These are phyloP conservation scores for Hipparchia sbordonii DNA, from an alignment of 2,888 invertebrate genomes.

Conservation along the genomic window DNA sequence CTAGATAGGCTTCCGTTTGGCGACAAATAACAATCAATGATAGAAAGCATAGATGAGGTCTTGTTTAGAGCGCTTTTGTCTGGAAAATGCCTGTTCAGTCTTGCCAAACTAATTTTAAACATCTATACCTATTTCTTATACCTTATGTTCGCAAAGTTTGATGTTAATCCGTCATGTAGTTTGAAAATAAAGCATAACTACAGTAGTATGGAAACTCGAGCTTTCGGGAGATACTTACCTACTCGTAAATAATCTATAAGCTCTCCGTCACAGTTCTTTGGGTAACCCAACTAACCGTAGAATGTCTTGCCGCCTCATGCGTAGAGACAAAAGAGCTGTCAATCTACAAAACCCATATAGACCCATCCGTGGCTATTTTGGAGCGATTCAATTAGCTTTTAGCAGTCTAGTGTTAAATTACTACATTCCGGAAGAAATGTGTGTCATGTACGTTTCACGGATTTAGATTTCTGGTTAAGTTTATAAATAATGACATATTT, in stretches of 20 bases:
- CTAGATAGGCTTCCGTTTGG: too few relatives aligned
- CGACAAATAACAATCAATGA: too few relatives aligned
- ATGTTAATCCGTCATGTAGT: too few relatives aligned
- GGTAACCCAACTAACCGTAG: constrained; percentile 22
- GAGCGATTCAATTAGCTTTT: constrained; percentile 61
- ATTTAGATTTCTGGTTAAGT: constrained; percentile 4
- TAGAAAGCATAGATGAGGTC: too few relatives aligned
- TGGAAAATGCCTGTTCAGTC: too few relatives aligned
- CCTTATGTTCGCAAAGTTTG: too few relatives aligned
- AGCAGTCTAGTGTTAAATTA: constrained; percentile 58
- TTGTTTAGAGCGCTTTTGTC: too few relatives aligned
- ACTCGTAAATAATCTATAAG: too few relatives aligned
- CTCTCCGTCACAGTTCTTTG: constrained; percentile 11
- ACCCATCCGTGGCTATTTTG: neutral
- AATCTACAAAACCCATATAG: constrained; percentile 11
- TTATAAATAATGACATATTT: constrained; percentile 1
- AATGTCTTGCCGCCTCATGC: constrained; percentile 1
- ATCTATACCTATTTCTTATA: too few relatives aligned
- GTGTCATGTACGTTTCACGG: constrained; percentile 11
- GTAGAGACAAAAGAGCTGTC: constrained; percentile 30
- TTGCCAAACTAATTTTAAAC: too few relatives aligned
- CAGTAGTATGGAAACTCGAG: neutral
- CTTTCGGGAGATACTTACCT: too few relatives aligned
- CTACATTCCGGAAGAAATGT: constrained; percentile 33
- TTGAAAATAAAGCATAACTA: neutral